Evolutionary conservation across 2,797 vertebrate genomes (phyloP), one percentile per base, ranked within the genome.

Genomic region (Lates japonicus): DNA sequence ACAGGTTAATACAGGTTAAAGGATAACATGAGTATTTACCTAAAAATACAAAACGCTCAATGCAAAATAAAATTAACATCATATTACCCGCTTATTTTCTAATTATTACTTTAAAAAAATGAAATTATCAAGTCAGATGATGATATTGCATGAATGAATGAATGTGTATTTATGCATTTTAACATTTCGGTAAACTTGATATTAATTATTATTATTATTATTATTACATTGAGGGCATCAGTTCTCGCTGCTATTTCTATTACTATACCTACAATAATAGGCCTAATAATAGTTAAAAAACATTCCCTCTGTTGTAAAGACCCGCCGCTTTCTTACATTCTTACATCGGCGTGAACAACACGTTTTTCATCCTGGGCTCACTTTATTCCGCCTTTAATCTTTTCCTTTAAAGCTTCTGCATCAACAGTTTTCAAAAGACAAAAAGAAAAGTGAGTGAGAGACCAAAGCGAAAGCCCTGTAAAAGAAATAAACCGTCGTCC

Each of bases 331-430:
- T 60, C 17, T 39, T 20, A 54, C 25, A 20, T 42, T 64, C 51
- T 59, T 33, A 80, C 44, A 62, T 39, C 6, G 22, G 51, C 25
- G 5, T n/a, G 10, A 70, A 78, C 44, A 60, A 33, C 44, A 25
- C 0, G n/a, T n/a, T 41, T 84, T 52, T 48, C 89, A 89, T 83
- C 59, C 68, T 41, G 66, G 59, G 12, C 88, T 65, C 61, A 81
- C 86, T 86, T 88, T 72, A 29, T 81, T 92, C 87, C 89, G 87
- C 81, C 93, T 94, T 90, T 92, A 85, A 88, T 79, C 80, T 73
- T 91, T 90, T 85, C 91, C 93, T 94, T 95, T 87, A 91, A 96
- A 95, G 94, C 90, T 93, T 95, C 95, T 96, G 94, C 94, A 94
- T 95, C 95, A 94, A 90, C 90, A 91, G 93, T 92, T 94, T 93